Evolutionary conservation across 2,888 invertebrate genomes (phyloP).

Genomic region (Unio pictorum): DNA sequence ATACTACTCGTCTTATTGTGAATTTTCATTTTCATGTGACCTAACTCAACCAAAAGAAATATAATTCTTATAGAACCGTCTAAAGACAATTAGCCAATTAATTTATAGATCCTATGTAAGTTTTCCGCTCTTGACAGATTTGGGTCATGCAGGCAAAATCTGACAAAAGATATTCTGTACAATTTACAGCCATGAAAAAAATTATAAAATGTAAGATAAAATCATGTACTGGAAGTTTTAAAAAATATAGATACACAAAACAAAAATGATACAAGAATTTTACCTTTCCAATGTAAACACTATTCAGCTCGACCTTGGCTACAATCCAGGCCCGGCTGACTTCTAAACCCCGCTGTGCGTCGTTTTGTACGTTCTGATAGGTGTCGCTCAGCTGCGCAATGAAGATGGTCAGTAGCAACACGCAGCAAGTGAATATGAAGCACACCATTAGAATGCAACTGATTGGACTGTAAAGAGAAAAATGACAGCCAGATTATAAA

Average conservation of each 20-base stretch:
- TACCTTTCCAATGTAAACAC: constrained; percentile 51
- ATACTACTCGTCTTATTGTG: too few species aligned
- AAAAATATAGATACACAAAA: neutral
- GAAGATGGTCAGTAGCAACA: constrained; percentile 61
- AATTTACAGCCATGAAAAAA: too few species aligned
- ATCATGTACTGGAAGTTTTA: too few species aligned
- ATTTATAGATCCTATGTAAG: too few species aligned
- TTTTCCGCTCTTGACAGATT: too few species aligned
- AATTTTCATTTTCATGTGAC: too few species aligned
- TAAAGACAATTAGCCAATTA: too few species aligned
- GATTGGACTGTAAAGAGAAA: constrained; percentile 40
- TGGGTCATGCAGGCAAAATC: too few species aligned
- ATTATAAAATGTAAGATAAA: too few species aligned
- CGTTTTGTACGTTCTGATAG: constrained; percentile 62
- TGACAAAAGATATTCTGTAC: too few species aligned
- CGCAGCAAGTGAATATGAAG: constrained; percentile 58
- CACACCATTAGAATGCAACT: constrained; percentile 57
- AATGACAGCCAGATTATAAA: neutral
- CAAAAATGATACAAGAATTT: neutral
- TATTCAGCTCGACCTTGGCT: constrained; percentile 56
- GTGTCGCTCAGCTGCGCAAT: constrained; percentile 65
- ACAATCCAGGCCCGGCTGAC: constrained; percentile 65
- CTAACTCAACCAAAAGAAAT: too few species aligned
- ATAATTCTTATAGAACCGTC: too few species aligned
- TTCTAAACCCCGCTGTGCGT: constrained; percentile 61